Percentiles rank a stretch among this genome's conserved stretches.
Conservation (phyloP, 2,113 vertebrate species). For the Plotosus lineatus region DNA sequence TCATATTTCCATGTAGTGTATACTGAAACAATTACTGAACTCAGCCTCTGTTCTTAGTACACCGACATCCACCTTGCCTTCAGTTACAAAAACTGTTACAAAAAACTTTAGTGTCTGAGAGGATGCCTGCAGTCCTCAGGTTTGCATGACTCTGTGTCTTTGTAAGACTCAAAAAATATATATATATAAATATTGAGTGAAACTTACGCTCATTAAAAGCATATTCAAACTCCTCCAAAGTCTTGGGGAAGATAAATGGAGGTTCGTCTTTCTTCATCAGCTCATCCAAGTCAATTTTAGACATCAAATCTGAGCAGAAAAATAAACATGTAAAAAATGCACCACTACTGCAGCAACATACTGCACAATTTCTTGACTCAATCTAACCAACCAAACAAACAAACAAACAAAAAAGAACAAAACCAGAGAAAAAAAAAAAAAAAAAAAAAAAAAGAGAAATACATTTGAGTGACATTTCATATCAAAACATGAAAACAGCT, state of each 20-base stretch:
- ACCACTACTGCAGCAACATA: neutral
- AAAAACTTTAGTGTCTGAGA: neutral
- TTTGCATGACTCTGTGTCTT: neutral
- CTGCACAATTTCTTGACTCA: rapidly evolving
- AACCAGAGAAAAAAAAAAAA: neutral
- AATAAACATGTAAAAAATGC: neutral
- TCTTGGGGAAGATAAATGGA: constrained; percentile 92
- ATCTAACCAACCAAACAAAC: too few species aligned
- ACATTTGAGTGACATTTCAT: neutral
- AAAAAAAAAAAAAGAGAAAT: too few species aligned
- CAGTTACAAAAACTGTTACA: too few species aligned
- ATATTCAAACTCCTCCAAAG: constrained; percentile 95
- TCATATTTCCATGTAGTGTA: too few species aligned
- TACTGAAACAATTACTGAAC: too few species aligned
- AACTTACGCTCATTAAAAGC: constrained; percentile 94
- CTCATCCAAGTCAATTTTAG: constrained; percentile 96
- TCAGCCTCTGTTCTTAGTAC: too few species aligned
- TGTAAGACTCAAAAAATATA: neutral
- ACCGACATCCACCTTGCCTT: too few species aligned
- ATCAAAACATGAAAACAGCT: neutral
- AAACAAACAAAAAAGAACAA: neutral
- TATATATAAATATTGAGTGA: neutral
- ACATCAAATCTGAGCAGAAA: constrained; percentile 83
- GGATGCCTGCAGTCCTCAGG: neutral
- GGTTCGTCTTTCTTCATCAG: constrained; percentile 99